Conservation (phyloP, 1,140 invertebrate genomes). For the Gryllus bimaculatus region DNA sequence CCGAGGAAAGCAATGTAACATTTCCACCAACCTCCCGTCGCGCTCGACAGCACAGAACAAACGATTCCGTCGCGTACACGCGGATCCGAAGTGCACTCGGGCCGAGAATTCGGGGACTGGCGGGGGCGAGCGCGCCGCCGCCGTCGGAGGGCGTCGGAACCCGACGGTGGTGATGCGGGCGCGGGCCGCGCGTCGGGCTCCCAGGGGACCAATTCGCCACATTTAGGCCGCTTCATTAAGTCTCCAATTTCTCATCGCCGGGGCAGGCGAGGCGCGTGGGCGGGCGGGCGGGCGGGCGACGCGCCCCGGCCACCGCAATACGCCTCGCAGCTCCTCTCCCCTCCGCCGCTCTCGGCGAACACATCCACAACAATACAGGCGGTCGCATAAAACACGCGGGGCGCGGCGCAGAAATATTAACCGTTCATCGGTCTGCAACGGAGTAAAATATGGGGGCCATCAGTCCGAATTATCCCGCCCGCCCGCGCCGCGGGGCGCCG, state of each 20-base stretch:
- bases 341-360: neutral
- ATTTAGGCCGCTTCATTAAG: conserved; percentile 15
- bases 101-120: too few species aligned
- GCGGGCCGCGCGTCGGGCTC: neutral
- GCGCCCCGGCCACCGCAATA: too few species aligned
- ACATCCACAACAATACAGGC: neutral
- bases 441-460: neutral
- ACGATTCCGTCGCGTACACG: too few species aligned
- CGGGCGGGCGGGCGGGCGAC: too few species aligned
- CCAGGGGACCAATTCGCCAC: conserved; percentile 6
- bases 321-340: neutral
- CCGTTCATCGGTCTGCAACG: neutral
- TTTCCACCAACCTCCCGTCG: too few species aligned
- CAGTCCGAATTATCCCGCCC: neutral
- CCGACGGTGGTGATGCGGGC: too few species aligned
- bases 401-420: neutral
- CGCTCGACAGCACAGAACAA: too few species aligned
- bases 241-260: conserved; percentile 10
- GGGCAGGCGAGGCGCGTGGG: neutral
- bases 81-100: too few species aligned
- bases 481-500: too few species aligned
- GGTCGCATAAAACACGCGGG: neutral
- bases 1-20: too few species aligned
- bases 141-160: too few species aligned
- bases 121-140: too few species aligned